Percentiles rank a stretch among this genome's conserved stretches.
These are phyloP conservation scores for Toxonevra muliebris DNA, from an alignment of 2,888 invertebrate genomes.

Conservation along the genomic window DNA sequence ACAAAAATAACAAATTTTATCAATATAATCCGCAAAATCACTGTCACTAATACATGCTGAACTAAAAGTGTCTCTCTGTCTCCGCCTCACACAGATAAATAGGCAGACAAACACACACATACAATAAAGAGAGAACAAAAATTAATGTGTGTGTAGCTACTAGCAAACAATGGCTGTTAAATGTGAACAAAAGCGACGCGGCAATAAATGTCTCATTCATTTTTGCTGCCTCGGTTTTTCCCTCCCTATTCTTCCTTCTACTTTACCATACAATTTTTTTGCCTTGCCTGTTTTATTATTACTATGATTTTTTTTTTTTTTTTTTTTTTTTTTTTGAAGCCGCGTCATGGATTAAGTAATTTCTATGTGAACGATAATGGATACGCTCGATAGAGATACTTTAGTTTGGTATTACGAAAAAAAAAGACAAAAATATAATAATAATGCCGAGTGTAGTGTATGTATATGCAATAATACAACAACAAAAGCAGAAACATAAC, in stretches of 20 bases:
- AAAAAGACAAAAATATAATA: no score
- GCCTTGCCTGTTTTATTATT: no score
- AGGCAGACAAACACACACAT: not conserved
- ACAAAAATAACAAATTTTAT: conserved; percentile 26
- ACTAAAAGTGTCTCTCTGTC: no score
- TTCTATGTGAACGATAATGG: conserved; percentile 27
- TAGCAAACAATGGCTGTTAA: not conserved
- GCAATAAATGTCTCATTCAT: conserved; percentile 28
- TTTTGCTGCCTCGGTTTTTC: conserved; percentile 9
- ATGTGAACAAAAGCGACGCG: conserved; percentile 22
- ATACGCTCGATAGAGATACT: not conserved
- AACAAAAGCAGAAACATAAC: not conserved
- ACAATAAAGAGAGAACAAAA: not conserved
- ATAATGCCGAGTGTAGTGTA: no score
- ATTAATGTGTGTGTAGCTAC: no score
- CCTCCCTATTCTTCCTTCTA: no score
- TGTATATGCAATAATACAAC: no score
- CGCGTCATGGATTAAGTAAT: conserved; percentile 33
- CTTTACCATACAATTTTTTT: conserved; percentile 9
- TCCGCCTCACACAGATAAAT: not conserved
- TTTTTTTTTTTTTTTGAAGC: conserved; percentile 14
- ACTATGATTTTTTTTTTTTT: not conserved
- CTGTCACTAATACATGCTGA: conserved; percentile 4
- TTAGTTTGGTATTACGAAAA: no score
- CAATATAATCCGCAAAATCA: conserved; percentile 22